Percentiles rank a stretch among this genome's conserved stretches.
Evolutionary conservation across 2,797 vertebrate genomes (phyloP).

Genomic region (Semaprochilodus insignis): DNA sequence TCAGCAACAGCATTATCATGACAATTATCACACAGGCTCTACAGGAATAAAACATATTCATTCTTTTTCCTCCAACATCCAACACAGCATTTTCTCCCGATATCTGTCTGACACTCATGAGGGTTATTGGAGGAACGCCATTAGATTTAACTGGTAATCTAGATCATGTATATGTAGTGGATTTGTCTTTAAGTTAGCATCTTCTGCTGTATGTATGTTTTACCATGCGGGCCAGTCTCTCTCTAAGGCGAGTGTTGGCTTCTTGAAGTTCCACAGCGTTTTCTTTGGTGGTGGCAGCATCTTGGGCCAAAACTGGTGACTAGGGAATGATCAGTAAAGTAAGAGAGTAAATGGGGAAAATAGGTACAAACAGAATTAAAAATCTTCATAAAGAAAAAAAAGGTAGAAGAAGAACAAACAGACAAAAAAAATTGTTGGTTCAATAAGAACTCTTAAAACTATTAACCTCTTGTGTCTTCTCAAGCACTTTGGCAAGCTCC

Average conservation of each 20-base stretch:
- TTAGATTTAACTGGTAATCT: background rate
- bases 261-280: constrained; percentile 79
- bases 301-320: constrained; percentile 66
- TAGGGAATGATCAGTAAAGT: constrained; percentile 9
- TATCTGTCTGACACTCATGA: background rate
- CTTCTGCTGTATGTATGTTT: constrained; percentile 23
- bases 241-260: constrained; percentile 83
- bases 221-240: constrained; percentile 86
- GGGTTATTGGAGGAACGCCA: background rate
- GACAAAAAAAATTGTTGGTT: background rate
- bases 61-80: background rate
- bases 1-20: no score
- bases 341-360: background rate
- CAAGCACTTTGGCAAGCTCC: constrained; percentile 75
- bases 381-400: background rate
- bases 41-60: no score
- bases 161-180: no score
- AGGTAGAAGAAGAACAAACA: background rate
- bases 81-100: background rate
- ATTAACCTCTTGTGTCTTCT: constrained; percentile 81
- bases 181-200: background rate
- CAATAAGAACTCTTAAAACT: background rate
- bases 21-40: no score
- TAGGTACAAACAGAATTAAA: background rate
- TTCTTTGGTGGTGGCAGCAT: constrained; percentile 62